Evolutionary conservation across 1,140 invertebrate genomes (phyloP).

Genomic region (Ooceraea biroi): DNA sequence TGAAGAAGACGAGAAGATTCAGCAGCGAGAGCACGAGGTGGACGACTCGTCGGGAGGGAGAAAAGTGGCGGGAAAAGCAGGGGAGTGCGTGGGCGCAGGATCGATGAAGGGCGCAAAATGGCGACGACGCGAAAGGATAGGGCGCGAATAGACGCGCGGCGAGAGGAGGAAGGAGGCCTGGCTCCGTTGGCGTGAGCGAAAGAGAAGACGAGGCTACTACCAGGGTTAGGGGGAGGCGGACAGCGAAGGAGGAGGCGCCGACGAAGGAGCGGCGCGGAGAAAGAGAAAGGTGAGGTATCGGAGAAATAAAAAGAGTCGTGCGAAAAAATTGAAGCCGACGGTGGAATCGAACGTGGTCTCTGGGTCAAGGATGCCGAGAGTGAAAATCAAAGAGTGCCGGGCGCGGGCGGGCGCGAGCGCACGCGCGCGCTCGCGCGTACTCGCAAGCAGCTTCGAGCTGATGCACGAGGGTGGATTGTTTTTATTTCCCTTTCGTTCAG

Average conservation of each 20-base stretch:
- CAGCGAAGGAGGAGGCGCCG: conserved; percentile 54
- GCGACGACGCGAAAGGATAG: conserved; percentile 72
- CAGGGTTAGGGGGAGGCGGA: conserved; percentile 51
- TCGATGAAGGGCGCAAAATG: conserved; percentile 82
- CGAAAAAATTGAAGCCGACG: conserved; percentile 75
- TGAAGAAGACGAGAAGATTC: conserved; percentile 5
- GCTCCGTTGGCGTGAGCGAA: neutral
- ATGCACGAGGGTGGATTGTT: conserved; percentile 58
- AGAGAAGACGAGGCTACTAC: conserved; percentile 40
- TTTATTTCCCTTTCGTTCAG: conserved; percentile 54
- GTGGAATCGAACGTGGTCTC: conserved; percentile 74
- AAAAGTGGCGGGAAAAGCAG: conserved; percentile 81
- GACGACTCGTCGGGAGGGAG: conserved; percentile 28
- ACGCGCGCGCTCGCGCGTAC: conserved; percentile 22
- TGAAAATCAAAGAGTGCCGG: conserved; percentile 75
- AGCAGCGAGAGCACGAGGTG: conserved; percentile 11
- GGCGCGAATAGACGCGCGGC: conserved; percentile 55
- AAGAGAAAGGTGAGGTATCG: conserved; percentile 74
- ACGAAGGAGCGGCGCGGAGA: conserved; percentile 62
- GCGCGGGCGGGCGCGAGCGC: conserved; percentile 5
- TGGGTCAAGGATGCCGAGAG: conserved; percentile 77
- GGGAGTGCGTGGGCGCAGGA: conserved; percentile 80
- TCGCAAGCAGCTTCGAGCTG: conserved; percentile 46
- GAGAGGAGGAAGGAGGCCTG: conserved; percentile 44
- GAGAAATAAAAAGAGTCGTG: conserved; percentile 62